phyloP scores from a whole-genome alignment of 2,797 vertebrate genomes.

The Chrysocyon brachyurus region DNA sequence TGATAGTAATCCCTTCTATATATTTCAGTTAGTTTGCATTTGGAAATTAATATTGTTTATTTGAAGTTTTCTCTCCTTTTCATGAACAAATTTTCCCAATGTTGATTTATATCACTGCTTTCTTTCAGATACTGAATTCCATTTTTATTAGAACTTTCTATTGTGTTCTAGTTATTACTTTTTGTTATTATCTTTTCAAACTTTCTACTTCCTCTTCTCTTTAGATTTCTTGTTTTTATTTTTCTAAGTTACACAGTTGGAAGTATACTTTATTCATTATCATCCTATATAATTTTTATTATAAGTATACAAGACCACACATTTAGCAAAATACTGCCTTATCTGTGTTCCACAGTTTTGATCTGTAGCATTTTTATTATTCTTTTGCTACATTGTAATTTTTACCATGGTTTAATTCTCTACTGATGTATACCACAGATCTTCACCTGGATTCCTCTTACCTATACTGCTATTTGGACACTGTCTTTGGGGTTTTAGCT shows the following conservation, averaged over 20 bases:
- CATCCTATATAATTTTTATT: neutral
- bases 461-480: neutral
- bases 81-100: neutral
- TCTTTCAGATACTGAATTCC: neutral
- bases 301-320: neutral
- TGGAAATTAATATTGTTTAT: neutral
- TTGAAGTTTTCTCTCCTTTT: neutral
- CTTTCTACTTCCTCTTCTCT: neutral
- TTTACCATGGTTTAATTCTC: neutral
- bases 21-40: neutral
- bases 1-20: rapidly evolving
- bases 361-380: neutral
- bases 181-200: neutral
- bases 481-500: neutral
- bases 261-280: neutral
- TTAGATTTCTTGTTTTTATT: neutral
- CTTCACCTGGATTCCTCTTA: neutral
- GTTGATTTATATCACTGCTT: neutral
- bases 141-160: neutral
- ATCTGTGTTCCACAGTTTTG: neutral
- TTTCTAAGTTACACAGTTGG: neutral
- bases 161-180: neutral
- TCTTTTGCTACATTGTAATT: neutral
- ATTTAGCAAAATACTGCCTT: neutral
- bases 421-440: neutral